phyloP scores from a whole-genome alignment of 1,140 invertebrate genomes.

The Eufriesea mexicana region DNA sequence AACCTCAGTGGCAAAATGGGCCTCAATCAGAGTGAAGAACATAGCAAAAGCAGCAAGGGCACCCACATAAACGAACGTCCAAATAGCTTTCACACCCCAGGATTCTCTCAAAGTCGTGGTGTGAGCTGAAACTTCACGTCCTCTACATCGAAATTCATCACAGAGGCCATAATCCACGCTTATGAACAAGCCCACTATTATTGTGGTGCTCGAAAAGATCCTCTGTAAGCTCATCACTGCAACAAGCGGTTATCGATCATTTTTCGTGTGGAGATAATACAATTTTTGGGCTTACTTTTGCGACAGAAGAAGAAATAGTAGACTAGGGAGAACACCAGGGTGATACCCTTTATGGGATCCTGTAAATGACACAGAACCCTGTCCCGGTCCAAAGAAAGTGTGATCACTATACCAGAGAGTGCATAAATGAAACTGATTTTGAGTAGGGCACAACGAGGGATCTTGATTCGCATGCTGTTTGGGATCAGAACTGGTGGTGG shows the following conservation, averaged over 20 bases:
- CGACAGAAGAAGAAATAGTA: slow-evolving; percentile 85
- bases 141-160: slow-evolving; percentile 85
- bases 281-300: slow-evolving; percentile 81
- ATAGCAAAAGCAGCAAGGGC: slow-evolving; percentile 82
- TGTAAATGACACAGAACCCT: slow-evolving; percentile 85
- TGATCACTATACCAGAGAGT: slow-evolving; percentile 74
- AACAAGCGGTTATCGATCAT: slow-evolving; percentile 55
- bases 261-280: too few species aligned
- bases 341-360: slow-evolving; percentile 84
- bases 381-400: slow-evolving; percentile 77
- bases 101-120: slow-evolving; percentile 74
- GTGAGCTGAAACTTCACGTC: slow-evolving; percentile 79
- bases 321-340: slow-evolving; percentile 83
- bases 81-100: slow-evolving; percentile 83
- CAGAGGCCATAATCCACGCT: slow-evolving; percentile 85
- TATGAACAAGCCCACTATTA: slow-evolving; percentile 85
- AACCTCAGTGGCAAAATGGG: slow-evolving; percentile 76
- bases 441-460: slow-evolving; percentile 70
- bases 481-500: slow-evolving; percentile 75
- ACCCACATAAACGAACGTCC: slow-evolving; percentile 84
- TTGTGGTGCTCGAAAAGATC: slow-evolving; percentile 84
- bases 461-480: slow-evolving; percentile 74
- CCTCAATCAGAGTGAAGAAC: slow-evolving; percentile 83
- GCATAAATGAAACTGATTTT: slow-evolving; percentile 77
- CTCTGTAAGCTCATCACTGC: slow-evolving; percentile 84